These are phyloP conservation scores for Fulica atra DNA, from an alignment of 2,113 vertebrate species.

Conservation along the genomic window DNA sequence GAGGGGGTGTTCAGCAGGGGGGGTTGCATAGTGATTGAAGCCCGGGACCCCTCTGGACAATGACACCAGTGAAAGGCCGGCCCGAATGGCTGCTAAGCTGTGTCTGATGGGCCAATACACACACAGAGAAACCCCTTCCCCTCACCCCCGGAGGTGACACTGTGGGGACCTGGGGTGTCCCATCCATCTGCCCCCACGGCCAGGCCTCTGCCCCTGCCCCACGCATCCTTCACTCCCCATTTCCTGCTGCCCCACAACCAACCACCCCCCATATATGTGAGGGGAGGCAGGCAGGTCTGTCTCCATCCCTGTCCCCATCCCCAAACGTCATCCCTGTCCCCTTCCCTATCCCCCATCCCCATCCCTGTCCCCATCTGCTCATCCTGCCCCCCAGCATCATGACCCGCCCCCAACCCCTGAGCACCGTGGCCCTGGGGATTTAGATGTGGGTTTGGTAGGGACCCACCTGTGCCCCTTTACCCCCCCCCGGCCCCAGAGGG, in stretches of 20 bases:
- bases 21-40: background rate
- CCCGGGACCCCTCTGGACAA: background rate
- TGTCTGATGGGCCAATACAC: slow-evolving; percentile 37
- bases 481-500: background rate
- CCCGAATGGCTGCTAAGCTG: background rate
- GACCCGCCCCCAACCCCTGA: accelerated
- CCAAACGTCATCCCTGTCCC: background rate
- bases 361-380: background rate
- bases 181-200: background rate
- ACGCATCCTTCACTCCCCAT: background rate
- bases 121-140: too few species aligned
- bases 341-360: too few species aligned
- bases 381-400: accelerated
- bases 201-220: accelerated
- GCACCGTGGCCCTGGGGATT: accelerated
- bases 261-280: background rate
- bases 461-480: background rate
- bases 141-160: background rate
- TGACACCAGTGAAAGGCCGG: background rate
- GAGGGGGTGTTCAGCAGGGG: background rate
- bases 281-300: background rate
- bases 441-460: background rate
- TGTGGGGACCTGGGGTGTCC: background rate
- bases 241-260: background rate
- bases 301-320: too few species aligned